Base-by-base conservation (phyloP, 92 coral and sea anemone genomes). In the Zoanthus sociatus region DNA sequence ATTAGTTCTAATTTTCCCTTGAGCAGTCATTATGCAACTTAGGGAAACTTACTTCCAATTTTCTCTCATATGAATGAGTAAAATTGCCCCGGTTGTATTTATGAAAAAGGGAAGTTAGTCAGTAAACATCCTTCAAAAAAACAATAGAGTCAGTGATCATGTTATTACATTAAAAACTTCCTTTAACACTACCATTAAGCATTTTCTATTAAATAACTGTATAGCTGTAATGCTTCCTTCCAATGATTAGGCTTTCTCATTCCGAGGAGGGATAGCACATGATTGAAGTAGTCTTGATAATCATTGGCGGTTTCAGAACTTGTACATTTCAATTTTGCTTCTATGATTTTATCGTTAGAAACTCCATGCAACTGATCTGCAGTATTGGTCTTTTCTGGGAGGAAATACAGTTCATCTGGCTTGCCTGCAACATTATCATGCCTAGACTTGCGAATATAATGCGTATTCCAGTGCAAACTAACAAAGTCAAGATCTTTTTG, bases 401-500 rank as follows among this genome's bases (percentile, higher is more conserved):
- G 90, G 71, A 66, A 82, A 60, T 79, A 87, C 4, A 90, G 90
- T 78, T 69, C 60, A 51, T 87, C 91, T 46, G 91, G 90, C 53
- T 71, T 84, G 16, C 88, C 90, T 3, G 77, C 58, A 18, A 71
- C 82, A 54, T 88, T 86, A 55, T 82, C 90, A 86, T 71, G 85
- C 53, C 86, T 78, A 31, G 84, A 87, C 17, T 32, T 51, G 10
- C 90, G 86, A 58, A 87, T 87, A 20, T 82, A 45, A 55, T 87
- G 90, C 32, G 90, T 87, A 69, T 87, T 87, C 90, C 90, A 87
- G 87, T 87, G 90, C 67, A 60, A n/a, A 16, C 67, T 87, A 66
- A 87, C 87, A 31, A 84, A 26, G 73, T 88, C 91, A 55, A 88
- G 88, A 76, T 82, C 88, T 44, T 69, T 26, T 58, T 88, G 88